Evolutionary conservation across 2,113 vertebrate species (phyloP).

Genomic region (Melanerpes aurifrons): DNA sequence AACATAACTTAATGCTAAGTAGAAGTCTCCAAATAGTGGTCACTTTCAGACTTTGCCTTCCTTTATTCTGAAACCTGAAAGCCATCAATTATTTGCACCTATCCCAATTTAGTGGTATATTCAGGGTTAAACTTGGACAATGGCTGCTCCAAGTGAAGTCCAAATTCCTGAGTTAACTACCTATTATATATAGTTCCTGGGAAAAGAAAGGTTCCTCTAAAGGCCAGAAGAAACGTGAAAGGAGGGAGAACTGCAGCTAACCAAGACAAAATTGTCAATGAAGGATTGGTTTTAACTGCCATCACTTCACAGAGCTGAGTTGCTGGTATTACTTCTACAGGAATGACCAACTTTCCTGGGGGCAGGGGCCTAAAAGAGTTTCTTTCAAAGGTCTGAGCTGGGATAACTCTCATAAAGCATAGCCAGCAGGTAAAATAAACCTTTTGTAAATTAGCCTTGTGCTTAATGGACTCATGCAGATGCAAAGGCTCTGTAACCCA

Average conservation of each 20-base stretch:
- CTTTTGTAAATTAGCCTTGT: neutral
- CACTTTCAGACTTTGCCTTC: neutral
- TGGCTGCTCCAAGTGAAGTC: neutral
- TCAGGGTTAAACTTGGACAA: neutral
- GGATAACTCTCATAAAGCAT: neutral
- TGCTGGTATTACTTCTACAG: accelerated
- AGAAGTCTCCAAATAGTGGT: neutral
- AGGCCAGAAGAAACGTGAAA: neutral
- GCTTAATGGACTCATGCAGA: neutral
- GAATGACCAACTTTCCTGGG: neutral
- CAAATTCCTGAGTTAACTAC: neutral
- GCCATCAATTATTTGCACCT: neutral
- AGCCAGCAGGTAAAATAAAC: neutral
- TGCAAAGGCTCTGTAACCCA: neutral
- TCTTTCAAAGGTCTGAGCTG: neutral
- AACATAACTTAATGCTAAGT: constrained; percentile 2
- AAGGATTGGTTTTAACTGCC: neutral
- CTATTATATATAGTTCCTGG: neutral
- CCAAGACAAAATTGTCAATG: neutral
- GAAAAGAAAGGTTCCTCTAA: neutral
- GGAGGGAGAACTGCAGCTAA: neutral
- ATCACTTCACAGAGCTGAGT: neutral
- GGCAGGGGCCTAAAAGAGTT: neutral
- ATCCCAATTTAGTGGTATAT: neutral
- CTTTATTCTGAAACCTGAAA: neutral